Evolutionary conservation across 2,797 vertebrate genomes (phyloP), one percentile per base, ranked within the genome.

Genomic region (Pogonophryne albipinna): DNA sequence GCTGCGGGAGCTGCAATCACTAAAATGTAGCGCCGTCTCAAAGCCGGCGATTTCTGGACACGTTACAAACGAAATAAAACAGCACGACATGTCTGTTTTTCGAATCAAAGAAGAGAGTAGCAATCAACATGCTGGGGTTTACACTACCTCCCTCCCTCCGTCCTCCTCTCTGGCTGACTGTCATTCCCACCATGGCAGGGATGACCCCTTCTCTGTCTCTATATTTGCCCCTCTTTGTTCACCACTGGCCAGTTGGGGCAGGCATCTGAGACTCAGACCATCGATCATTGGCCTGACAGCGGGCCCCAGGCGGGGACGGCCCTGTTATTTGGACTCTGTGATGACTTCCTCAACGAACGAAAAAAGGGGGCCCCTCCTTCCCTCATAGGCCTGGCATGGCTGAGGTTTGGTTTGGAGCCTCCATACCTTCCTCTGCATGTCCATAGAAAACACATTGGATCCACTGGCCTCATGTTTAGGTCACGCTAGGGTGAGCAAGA

Each of bases 251-350:
- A 87, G 90, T 90, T 79, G 79, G 87, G 79, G 88, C 87, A 89
- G 76, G 82, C 89, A 89, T 91, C 84, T 79, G 80, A 91, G 86
- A 82, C 85, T 88, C 63, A 83, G 78, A 87, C 89, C 92, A 94
- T 94, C 92, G 91, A 94, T 94, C 93, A 94, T 76, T 77, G 89
- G 82, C 78, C 79, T 94, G 93, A 94, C 93, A 94, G 93, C 76
- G 76, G 90, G 92, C 91, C 92, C 92, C 91, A 89, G 90, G 89
- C 91, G 75, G 87, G 87, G 90, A 89, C 88, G 76, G 91, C 92
- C 89, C 92, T 94, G 93, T 93, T 92, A 93, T 94, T 93, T 93
- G 92, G 92, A 86, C 82, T 92, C 90, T 91, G 83, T 87, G 92
- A 93, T 91, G 91, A 93, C 90, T 93, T 94, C 90, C 93, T 94